Percentiles rank a stretch among this genome's conserved stretches.
Evolutionary conservation across 2,113 vertebrate genomes (phyloP).

Genomic region (Plestiodon gilberti): DNA sequence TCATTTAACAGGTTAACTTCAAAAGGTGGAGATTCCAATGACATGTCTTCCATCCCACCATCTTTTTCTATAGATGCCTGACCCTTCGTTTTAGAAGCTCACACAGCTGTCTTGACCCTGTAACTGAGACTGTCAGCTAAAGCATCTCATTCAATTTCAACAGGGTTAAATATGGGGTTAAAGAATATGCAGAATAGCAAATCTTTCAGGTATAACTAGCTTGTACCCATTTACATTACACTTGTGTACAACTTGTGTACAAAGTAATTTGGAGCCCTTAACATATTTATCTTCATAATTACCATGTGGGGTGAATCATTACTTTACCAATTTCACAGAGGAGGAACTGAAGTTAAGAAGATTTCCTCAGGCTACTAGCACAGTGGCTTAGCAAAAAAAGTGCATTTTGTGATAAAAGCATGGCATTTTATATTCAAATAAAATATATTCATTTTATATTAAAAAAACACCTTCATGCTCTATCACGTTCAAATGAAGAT

Average conservation of each 20-base stretch:
- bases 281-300: neutral
- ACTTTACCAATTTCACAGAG: neutral
- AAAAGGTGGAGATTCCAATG: neutral
- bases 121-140: neutral
- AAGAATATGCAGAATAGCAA: neutral
- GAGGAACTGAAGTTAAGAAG: neutral
- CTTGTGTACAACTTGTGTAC: neutral
- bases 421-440: no score
- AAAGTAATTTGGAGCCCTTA: neutral
- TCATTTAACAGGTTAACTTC: neutral
- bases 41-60: neutral
- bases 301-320: neutral
- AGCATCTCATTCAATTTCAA: neutral
- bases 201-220: neutral
- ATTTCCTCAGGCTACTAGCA: neutral
- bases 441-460: no score
- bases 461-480: no score
- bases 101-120: neutral
- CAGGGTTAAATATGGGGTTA: neutral
- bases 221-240: neutral
- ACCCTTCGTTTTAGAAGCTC: neutral
- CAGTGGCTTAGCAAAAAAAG: no score
- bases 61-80: neutral
- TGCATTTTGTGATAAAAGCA: no score
- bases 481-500: no score